Conservation (phyloP, 1,140 invertebrate genomes). For the Drosophila takahashii region DNA sequence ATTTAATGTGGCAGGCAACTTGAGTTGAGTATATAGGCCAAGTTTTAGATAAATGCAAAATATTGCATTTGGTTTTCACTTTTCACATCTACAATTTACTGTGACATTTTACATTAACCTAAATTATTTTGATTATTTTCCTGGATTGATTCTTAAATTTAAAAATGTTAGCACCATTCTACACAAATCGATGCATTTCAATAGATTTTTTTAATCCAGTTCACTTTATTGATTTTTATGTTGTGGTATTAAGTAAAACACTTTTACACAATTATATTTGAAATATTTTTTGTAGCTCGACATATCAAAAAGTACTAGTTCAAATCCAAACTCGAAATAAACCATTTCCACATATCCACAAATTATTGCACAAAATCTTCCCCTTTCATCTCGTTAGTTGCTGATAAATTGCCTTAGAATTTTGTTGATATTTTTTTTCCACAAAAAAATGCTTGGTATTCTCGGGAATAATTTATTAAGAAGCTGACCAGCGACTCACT, state of each 20-base stretch:
- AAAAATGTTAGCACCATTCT: no score
- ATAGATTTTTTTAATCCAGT: neutral
- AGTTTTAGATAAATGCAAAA: neutral
- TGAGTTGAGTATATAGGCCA: neutral
- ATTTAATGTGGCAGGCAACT: conserved; percentile 10
- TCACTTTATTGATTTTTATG: neutral
- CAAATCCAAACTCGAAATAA: conserved; percentile 8
- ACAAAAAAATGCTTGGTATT: conserved; percentile 62
- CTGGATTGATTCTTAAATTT: neutral
- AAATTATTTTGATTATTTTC: neutral
- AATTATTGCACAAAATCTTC: conserved; percentile 32
- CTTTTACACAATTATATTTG: neutral
- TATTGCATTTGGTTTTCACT: neutral
- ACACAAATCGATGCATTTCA: neutral
- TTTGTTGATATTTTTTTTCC: conserved; percentile 47
- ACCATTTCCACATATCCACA: conserved; percentile 58
- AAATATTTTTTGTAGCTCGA: no score
- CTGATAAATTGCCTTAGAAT: conserved; percentile 65
- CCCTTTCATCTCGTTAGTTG: conserved; percentile 47
- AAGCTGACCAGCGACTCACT: conserved; percentile 52
- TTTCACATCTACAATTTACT: neutral
- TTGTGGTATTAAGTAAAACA: neutral
- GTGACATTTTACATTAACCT: neutral
- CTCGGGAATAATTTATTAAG: conserved; percentile 63
- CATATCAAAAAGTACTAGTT: neutral